Evolutionary conservation across 2,888 invertebrate species (phyloP).

Genomic region (Cyrtodaria siliqua): DNA sequence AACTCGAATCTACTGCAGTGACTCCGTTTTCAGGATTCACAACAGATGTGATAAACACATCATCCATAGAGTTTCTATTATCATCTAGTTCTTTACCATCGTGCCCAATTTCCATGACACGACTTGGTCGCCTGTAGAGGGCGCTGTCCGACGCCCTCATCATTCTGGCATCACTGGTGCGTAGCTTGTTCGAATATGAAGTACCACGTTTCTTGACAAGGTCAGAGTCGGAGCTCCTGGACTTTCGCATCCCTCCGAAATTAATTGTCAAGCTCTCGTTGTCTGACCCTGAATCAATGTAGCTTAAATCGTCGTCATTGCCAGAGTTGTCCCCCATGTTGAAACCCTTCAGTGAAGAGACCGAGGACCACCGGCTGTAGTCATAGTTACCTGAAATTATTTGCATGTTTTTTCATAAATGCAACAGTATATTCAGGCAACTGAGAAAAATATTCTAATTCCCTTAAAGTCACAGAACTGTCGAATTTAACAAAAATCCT

Average conservation of each 20-base stretch:
- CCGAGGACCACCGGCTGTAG: slow-evolving; percentile 48
- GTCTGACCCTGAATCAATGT: slow-evolving; percentile 65
- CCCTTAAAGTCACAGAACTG: no score
- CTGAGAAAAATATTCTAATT: no score
- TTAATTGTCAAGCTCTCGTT: slow-evolving; percentile 43
- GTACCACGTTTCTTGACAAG: slow-evolving; percentile 14
- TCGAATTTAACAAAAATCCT: no score
- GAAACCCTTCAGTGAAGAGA: slow-evolving; percentile 54
- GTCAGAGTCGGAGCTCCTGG: slow-evolving; percentile 35
- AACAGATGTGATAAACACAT: neutral
- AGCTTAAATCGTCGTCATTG: slow-evolving; percentile 46
- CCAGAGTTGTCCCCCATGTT: slow-evolving; percentile 56
- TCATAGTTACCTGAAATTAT: slow-evolving; percentile 42
- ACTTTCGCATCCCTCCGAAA: neutral
- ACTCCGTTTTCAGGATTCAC: neutral
- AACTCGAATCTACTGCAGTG: no score
- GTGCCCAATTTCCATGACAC: neutral
- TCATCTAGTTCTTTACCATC: neutral
- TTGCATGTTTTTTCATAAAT: no score
- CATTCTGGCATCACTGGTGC: slow-evolving; percentile 6
- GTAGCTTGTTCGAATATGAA: neutral
- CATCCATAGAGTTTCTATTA: neutral
- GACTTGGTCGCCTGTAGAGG: slow-evolving; percentile 23
- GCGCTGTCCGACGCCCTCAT: slow-evolving; percentile 22
- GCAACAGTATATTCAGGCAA: no score